Evolutionary conservation across 1,140 invertebrate genomes (phyloP).

Genomic region (Nasonia vitripennis): DNA sequence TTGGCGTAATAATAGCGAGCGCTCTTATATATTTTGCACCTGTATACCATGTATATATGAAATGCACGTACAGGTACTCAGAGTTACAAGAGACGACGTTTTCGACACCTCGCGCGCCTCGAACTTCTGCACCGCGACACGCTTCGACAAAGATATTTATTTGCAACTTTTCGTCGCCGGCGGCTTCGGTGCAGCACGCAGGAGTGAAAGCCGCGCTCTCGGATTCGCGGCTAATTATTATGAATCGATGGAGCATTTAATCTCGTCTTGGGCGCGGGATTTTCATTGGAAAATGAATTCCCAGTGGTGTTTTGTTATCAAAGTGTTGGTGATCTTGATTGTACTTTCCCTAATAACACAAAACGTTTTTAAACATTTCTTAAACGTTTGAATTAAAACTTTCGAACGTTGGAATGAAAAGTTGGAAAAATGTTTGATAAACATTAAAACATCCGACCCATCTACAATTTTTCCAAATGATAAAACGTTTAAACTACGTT

Average conservation of each 20-base stretch:
- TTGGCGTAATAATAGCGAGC: too few species aligned
- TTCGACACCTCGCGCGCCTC: background rate
- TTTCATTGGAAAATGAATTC: conserved; percentile 2
- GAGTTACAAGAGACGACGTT: background rate
- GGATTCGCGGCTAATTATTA: conserved; percentile 37
- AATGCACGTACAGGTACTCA: background rate
- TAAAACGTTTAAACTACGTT: too few species aligned
- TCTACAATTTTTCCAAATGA: too few species aligned
- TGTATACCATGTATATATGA: background rate
- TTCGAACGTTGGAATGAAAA: too few species aligned
- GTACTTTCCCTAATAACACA: too few species aligned
- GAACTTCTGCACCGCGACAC: background rate
- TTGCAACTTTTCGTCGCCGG: background rate
- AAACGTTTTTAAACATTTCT: too few species aligned
- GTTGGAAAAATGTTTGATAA: too few species aligned
- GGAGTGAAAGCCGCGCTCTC: conserved; percentile 22
- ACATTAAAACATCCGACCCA: too few species aligned
- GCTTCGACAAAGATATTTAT: conserved; percentile 28
- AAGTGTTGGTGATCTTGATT: too few species aligned
- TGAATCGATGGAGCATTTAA: conserved; percentile 31
- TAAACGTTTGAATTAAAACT: too few species aligned
- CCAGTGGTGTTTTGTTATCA: too few species aligned
- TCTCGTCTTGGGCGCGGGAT: background rate
- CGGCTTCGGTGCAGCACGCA: background rate
- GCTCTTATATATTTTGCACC: too few species aligned